Evolutionary conservation across 2,888 invertebrate genomes (phyloP).

Genomic region (Odontothrips loti): DNA sequence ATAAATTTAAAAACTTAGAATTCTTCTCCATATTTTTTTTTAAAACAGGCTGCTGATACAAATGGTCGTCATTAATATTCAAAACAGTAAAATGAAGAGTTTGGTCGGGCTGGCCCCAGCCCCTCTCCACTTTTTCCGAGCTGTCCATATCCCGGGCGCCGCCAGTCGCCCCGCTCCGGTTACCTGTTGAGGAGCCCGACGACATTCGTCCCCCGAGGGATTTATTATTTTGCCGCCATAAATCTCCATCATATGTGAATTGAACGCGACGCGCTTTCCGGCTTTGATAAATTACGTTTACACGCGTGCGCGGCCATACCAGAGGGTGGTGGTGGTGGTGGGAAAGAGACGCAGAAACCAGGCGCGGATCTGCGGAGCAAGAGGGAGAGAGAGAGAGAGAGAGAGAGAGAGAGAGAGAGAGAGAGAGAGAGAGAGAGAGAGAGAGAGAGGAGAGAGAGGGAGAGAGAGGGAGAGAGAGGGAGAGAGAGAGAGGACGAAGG

Average conservation of each 20-base stretch:
- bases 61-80: no score
- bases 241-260: slow-evolving; percentile 2
- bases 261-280: background rate
- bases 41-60: no score
- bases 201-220: background rate
- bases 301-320: background rate
- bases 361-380: background rate
- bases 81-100: no score
- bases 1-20: no score
- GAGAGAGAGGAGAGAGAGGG: background rate
- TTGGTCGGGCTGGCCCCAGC: no score
- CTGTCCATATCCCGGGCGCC: no score
- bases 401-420: background rate
- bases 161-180: no score
- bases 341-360: background rate
- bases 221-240: background rate
- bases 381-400: background rate
- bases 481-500: background rate
- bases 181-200: no score
- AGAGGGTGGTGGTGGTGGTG: no score
- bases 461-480: background rate
- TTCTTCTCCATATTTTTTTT: no score
- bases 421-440: background rate
- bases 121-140: no score
- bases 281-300: background rate